Evolutionary conservation across 2,113 vertebrate species (phyloP), one percentile per base, ranked within the genome.

Genomic region (Leucopsar rothschildi): DNA sequence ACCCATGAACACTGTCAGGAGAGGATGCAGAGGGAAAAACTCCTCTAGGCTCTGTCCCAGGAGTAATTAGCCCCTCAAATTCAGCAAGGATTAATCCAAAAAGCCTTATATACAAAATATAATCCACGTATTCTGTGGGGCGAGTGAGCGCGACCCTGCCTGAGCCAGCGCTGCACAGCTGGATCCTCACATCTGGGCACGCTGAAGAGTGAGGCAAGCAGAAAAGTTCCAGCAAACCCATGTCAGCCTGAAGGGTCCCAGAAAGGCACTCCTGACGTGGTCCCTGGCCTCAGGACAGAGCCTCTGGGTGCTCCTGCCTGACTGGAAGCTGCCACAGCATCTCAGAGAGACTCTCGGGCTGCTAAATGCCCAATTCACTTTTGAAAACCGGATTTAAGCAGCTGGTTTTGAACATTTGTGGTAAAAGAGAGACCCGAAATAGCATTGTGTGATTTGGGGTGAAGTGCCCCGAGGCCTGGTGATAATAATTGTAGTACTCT

Each of bases 391-490:
- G 86, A 89, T 92, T 92, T 68, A 82, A 96, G 89, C 81, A 69
- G 91, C 78, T n/a, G 89, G 9, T 87, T 97, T 95, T 95, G 95
- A 96, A 95, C 75, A 27, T 39, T 52, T 50, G 83, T 6, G 5
- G 90, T 90, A 75, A 95, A 94, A 96, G 84, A 75, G 73, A 96
- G 85, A 89, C 77, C 95, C 37, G 63, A 92, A 91, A 93, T 73
- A 92, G 87, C 95, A 85, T 17, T 89, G 90, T 95, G 93, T 96
- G 96, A 96, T 96, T 94, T 86, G 95, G 96, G 95, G 95, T 90
- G 93, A 94, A 97, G 79, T 95, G 92, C 93, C 94, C 84, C 0
- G 76, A 91, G 92, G 90, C 95, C 87, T 96, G 93, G 76, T 92
- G 89, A 87, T 95, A 81, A 82, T 93, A 82, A 86, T 72, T 75